Evolutionary conservation across 2,113 vertebrate genomes (phyloP).

Genomic region (Dolichotis patagonum): DNA sequence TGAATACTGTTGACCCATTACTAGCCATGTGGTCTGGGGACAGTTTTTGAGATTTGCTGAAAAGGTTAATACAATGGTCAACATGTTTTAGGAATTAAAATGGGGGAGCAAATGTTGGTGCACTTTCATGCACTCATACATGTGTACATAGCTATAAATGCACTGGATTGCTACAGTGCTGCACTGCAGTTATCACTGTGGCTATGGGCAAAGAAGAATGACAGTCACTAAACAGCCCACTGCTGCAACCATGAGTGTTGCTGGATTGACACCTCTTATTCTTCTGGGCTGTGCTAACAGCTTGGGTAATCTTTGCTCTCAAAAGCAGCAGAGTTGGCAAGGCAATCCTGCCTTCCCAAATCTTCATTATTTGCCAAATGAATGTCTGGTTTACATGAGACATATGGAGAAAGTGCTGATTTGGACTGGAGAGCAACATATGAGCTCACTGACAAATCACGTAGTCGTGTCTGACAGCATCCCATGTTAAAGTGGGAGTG

Average conservation of each 20-base stretch:
- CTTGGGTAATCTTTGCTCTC: constrained; percentile 42
- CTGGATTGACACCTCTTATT: background rate
- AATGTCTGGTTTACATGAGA: constrained; percentile 50
- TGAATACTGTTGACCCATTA: background rate
- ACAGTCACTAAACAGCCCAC: background rate
- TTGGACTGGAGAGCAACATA: constrained; percentile 69
- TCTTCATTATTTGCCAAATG: constrained; percentile 63
- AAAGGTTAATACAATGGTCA: background rate
- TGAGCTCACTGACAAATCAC: constrained; percentile 70
- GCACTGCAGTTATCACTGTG: background rate
- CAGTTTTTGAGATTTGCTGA: background rate
- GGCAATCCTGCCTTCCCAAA: constrained; percentile 47
- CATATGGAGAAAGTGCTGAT: constrained; percentile 66
- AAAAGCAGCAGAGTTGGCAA: constrained; percentile 53
- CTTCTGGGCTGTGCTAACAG: constrained; percentile 11
- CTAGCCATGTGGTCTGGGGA: background rate
- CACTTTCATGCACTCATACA: background rate
- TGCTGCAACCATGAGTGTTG: background rate
- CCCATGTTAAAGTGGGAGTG: constrained; percentile 66
- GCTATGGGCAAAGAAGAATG: background rate
- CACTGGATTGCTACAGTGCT: background rate
- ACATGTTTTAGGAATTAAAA: background rate
- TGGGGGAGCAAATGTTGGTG: background rate
- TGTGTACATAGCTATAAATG: background rate
- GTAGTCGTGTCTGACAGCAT: constrained; percentile 66